These are phyloP conservation scores for Phytoseiulus persimilis DNA, from an alignment of 2,888 invertebrate species.

Conservation along the genomic window DNA sequence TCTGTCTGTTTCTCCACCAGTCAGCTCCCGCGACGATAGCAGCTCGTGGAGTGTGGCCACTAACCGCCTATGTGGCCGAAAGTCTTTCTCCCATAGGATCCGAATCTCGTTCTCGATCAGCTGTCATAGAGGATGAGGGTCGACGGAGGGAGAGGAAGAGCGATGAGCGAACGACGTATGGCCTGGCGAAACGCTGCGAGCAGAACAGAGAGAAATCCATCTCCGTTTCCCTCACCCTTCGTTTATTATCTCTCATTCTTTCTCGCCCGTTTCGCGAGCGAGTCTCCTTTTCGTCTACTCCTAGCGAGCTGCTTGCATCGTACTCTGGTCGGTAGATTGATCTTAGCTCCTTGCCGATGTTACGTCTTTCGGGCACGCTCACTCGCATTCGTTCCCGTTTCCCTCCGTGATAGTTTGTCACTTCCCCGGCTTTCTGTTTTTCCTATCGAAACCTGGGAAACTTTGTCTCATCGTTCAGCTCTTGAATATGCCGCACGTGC, in stretches of 20 bases:
- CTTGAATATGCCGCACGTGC: too few relatives aligned
- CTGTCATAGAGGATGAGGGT: neutral
- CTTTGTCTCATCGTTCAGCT: too few relatives aligned
- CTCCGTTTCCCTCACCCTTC: too few relatives aligned
- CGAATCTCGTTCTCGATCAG: neutral
- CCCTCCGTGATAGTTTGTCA: too few relatives aligned
- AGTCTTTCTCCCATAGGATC: neutral
- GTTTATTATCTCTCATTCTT: too few relatives aligned
- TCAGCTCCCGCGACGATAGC: too few relatives aligned
- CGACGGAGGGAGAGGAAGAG: neutral
- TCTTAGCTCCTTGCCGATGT: neutral
- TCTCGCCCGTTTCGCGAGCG: neutral
- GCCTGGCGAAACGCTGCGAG: neutral
- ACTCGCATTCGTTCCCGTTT: too few relatives aligned
- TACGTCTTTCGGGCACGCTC: too few relatives aligned
- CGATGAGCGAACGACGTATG: neutral
- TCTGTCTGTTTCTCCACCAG: too few relatives aligned
- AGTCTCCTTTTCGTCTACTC: neutral
- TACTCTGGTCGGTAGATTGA: neutral
- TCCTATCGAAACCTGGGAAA: too few relatives aligned
- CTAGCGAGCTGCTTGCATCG: neutral
- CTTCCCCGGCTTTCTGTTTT: too few relatives aligned
- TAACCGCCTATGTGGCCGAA: neutral
- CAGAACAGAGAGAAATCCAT: too few relatives aligned
- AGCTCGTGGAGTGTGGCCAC: neutral